Evolutionary conservation across 2,113 vertebrate species (phyloP).

Genomic region (Lasiurus cinereus): DNA sequence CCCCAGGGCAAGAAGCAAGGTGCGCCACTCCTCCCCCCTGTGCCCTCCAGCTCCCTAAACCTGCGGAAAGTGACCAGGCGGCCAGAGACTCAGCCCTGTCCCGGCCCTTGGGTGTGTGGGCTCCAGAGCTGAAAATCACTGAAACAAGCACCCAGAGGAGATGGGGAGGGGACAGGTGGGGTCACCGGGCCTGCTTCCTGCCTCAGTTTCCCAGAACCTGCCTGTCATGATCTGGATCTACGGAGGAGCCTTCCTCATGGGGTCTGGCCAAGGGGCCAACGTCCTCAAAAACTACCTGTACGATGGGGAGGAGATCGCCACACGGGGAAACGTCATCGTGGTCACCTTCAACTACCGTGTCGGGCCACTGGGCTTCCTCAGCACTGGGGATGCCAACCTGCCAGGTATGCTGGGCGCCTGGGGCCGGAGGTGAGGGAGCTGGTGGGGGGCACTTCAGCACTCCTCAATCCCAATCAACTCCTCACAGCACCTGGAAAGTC

Average conservation of each 20-base stretch:
- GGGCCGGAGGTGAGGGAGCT: background rate
- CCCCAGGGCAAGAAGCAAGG: slow-evolving; percentile 89
- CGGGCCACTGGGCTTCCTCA: slow-evolving; percentile 96
- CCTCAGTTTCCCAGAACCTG: slow-evolving; percentile 91
- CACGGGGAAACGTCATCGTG: slow-evolving; percentile 94
- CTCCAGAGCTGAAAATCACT: background rate
- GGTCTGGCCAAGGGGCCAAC: slow-evolving; percentile 90
- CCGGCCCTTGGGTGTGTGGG: background rate
- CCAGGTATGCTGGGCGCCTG: slow-evolving; percentile 84
- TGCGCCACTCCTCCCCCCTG: background rate
- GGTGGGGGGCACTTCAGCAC: accelerated
- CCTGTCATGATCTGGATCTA: slow-evolving; percentile 97
- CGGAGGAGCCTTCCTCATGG: slow-evolving; percentile 92
- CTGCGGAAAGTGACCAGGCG: accelerated
- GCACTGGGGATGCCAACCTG: slow-evolving; percentile 91
- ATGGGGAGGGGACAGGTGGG: accelerated
- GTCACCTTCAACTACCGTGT: slow-evolving; percentile 95
- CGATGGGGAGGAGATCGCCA: slow-evolving; percentile 92
- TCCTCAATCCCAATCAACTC: too few relatives aligned
- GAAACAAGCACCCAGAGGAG: background rate
- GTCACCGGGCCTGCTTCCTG: background rate
- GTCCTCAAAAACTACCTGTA: slow-evolving; percentile 94
- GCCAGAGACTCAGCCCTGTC: background rate
- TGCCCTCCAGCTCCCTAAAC: background rate
- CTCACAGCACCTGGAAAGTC: background rate